Evolutionary conservation across 23 tunicate species (phyloP), one percentile per base, ranked within the genome.

Genomic region (Ascidia mentula): DNA sequence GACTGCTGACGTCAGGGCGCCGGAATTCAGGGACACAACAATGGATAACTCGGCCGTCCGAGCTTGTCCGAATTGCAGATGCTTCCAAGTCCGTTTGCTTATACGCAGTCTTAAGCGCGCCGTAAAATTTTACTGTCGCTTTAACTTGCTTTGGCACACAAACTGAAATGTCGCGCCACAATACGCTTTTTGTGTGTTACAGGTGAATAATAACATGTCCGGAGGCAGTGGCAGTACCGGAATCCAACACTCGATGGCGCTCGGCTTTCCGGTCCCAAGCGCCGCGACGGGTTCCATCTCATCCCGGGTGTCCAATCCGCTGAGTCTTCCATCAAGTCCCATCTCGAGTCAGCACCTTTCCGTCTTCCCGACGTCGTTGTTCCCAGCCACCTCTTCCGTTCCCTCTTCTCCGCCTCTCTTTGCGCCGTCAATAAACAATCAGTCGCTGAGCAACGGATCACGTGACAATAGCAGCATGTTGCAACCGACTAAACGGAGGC

Each of bases 291-390:
- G 9, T 24, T 5, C 80, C n/a, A 40, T 46, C 38, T 38, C 69
- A 13, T 46, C 72, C 0, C 84, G 90, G 7, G 78, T 34, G 30
- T 75, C 74, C 20, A 73, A 46, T 60, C 72, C 53, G 32, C 34
- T 81, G 73, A 91, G 90, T 59, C 87, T 91, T 30, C 97, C 97
- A 32, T 77, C 97, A 24, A 91, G 90, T 65, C 90, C 97, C 30
- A 78, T 65, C 46, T 79, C 90, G 30, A 34, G 35, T 31, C 60
- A 70, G 34, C 84, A 86, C 22, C 36, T 79, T 77, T 32, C 78
- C 20, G 97, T 86, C 35, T 87, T 91, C 40, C 82, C 90, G 18
- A 24, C 89, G 6, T 26, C 88, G n/a, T 60, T 90, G 40, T 77
- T 91, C 37, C 80, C 87, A 31, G 60, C 90, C 6, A 32, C 80